A percentile compares a stretch with the other conserved stretches of the same genome.
Conservation (phyloP, 2,113 vertebrate species). For the Zosterops japonicus region DNA sequence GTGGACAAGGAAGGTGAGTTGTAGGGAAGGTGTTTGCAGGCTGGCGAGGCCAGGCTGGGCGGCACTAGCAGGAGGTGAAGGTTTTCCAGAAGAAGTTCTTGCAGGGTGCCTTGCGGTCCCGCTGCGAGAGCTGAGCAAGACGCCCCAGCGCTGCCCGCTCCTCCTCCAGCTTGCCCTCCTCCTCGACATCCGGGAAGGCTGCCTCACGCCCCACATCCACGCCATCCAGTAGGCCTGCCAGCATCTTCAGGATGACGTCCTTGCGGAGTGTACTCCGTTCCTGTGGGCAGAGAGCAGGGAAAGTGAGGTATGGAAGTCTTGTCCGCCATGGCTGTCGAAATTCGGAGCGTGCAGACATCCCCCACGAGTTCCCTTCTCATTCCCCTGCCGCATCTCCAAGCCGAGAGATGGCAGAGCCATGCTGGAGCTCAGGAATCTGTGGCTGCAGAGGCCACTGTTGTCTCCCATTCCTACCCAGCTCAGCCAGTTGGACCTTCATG, state of each 20-base stretch:
- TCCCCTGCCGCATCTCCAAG: background rate
- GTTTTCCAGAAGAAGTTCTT: slow-evolving; percentile 96
- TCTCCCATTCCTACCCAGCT: background rate
- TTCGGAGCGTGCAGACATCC: background rate
- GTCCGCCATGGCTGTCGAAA: fast-evolving
- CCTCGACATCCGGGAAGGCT: slow-evolving; percentile 62
- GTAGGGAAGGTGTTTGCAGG: background rate
- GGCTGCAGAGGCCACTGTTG: background rate
- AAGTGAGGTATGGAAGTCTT: fast-evolving
- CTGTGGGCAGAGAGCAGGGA: slow-evolving; percentile 49
- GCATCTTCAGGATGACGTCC: slow-evolving; percentile 83
- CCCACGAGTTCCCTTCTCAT: fast-evolving
- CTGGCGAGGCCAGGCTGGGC: background rate
- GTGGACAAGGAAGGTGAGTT: background rate
- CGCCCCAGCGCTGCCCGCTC: slow-evolving; percentile 74
- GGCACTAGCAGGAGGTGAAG: slow-evolving; percentile 86
- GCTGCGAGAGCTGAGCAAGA: slow-evolving; percentile 77
- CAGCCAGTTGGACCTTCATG: background rate
- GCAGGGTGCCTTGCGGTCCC: slow-evolving; percentile 88
- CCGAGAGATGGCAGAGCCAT: background rate
- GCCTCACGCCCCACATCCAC: slow-evolving; percentile 61
- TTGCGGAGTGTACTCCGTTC: slow-evolving; percentile 81
- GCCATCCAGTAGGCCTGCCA: slow-evolving; percentile 80
- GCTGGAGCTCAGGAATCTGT: background rate
- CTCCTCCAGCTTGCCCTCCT: slow-evolving; percentile 80